Conservation (phyloP, 2,797 vertebrate species). For the Clarias laeviceps region DNA sequence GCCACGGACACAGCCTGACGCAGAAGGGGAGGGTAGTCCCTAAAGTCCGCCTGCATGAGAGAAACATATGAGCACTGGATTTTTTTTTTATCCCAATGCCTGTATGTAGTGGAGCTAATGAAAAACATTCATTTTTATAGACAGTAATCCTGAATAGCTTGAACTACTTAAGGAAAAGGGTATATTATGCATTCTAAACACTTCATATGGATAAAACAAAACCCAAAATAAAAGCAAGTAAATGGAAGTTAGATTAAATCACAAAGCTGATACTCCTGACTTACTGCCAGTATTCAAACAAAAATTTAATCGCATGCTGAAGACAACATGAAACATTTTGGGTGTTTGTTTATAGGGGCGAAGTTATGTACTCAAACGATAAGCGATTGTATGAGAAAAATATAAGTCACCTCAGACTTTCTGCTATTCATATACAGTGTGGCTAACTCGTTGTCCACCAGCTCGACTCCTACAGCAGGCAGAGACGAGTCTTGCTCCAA, state of each 20-base stretch:
- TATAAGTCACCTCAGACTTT: conserved; percentile 87
- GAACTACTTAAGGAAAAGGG: background rate
- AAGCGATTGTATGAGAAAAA: background rate
- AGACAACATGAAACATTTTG: background rate
- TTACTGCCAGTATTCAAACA: background rate
- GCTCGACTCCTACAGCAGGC: conserved; percentile 91
- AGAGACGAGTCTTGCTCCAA: conserved; percentile 96
- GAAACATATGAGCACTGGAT: background rate
- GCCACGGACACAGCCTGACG: conserved; percentile 95
- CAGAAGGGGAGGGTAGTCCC: conserved; percentile 94
- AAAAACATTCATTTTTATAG: background rate
- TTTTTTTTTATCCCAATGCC: background rate
- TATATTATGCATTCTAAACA: background rate
- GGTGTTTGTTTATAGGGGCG: background rate
- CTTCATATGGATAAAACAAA: background rate
- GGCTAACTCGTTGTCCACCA: conserved; percentile 94
- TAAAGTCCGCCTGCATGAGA: conserved; percentile 82
- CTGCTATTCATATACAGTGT: conserved; percentile 99
- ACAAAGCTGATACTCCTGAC: background rate
- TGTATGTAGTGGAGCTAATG: background rate
- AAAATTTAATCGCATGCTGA: background rate
- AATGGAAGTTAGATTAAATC: background rate
- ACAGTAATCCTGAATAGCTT: background rate
- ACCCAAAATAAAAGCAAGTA: background rate
- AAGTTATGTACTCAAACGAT: background rate